Evolutionary conservation across 2,113 vertebrate genomes (phyloP), one percentile per base, ranked within the genome.

Genomic region (Hepsetus odoe): DNA sequence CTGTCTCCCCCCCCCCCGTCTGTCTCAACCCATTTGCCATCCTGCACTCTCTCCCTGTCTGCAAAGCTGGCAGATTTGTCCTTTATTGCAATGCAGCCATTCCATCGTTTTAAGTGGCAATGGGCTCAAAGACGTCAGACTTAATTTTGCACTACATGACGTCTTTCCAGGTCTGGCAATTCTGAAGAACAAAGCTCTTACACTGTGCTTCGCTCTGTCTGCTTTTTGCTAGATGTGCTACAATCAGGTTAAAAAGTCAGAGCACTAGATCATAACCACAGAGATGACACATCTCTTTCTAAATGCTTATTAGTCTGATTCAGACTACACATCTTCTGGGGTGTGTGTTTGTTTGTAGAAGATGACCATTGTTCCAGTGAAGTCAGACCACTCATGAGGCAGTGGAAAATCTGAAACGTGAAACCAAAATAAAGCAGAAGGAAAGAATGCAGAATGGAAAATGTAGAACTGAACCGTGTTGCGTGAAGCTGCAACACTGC

Each of bases 61-160:
- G 38, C 55, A 77, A 67, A 65, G 72, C 26, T 56, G 74, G 58
- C 0, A 46, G 69, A 80, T 72, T 62, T 80, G 78, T 49, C 69
- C 44, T 77, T 72, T 74, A 77, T 58, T 79, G 30, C 42, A 51
- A 53, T 30, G 53, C 22, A 69, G 67, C 62, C 68, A 68, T 49
- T 70, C 78, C 38, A 64, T 80, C 77, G 46, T 67, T 78, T 77
- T 55, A 80, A 77, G 74, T 80, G 70, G 40, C 65, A 46, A 81
- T 84, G 40, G 61, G 51, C 51, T 72, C 42, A 16, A 67, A 82
- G 67, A 78, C 72, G 76, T 79, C 82, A 75, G 75, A 35, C 46
- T 84, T 81, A 84, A 81, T 78, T 84, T 84, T 71, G 81, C 20
- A 74, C 73, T 16, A 20, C 22, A 66, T 84, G 79, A 78, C 75